Evolutionary conservation across 2,888 invertebrate genomes (phyloP), one percentile per base, ranked within the genome.

Genomic region (Oscheius onirici): DNA sequence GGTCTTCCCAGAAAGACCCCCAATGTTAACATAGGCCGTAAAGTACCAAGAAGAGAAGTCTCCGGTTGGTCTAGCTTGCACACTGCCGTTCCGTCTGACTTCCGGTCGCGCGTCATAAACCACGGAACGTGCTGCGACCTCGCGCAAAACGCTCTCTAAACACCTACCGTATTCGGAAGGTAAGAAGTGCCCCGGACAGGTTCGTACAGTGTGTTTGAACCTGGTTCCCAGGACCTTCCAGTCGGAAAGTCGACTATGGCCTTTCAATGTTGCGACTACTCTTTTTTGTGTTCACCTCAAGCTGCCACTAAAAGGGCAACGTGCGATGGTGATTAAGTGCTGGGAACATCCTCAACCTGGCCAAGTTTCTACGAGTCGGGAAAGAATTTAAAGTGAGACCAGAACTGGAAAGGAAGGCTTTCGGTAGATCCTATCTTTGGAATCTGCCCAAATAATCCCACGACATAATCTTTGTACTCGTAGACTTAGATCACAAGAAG

Each of bases 71-170:
- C 63, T 63, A 40, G 34, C 34, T 34, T 26, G 41, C 34, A 24
- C 54, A 54, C 66, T 66, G 34, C 68, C 68, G 68, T 68, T 68
- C 68, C 68, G 68, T 68, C 68, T 68, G 68, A 68, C 68, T 68
- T 68, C 68, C 68, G 68, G 68, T 68, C 68, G 68, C 55, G 68
- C 57, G 49, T 57, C 68, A 68, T 68, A 57, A 57, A 68, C 54
- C 66, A 66, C 43, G 66, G 54, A 66, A 66, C 52, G 40, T 66
- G 66, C 52, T 66, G 22, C 66, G 66, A 66, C 66, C 66, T 66
- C 66, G 66, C 66, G 41, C 52, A 52, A 22, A 34, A 52, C 52
- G 40, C 66, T 40, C 66, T 58, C 58, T 58, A 40, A 41, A 58
- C 40, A 58, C 58, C 40, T 51, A 54, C 66, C 66, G 52, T 66